Conservation (phyloP, 1,140 invertebrate species). For the Ostrea denselamellosa region DNA sequence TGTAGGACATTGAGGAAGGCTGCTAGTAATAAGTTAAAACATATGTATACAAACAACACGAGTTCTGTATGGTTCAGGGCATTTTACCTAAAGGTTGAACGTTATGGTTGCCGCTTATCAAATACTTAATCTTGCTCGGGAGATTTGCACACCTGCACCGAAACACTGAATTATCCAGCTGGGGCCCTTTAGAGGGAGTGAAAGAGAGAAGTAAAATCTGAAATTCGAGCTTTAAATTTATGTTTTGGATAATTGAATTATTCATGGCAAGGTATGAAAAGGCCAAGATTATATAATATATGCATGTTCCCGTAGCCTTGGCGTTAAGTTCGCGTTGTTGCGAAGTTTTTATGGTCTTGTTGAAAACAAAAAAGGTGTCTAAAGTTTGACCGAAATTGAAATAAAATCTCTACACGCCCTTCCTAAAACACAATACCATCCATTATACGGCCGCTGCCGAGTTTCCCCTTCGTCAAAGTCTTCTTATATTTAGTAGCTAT, state of each 20-base stretch:
- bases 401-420: conserved; percentile 24
- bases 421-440: neutral
- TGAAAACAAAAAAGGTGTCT: conserved; percentile 27
- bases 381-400: conserved; percentile 2
- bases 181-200: conserved; percentile 12
- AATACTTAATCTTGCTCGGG: conserved; percentile 31
- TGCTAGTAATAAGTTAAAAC: conserved; percentile 25
- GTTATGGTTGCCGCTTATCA: conserved; percentile 34
- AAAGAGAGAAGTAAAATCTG: conserved; percentile 28
- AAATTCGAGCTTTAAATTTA: conserved; percentile 33
- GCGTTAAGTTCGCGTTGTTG: neutral
- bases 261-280: conserved; percentile 30
- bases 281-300: conserved; percentile 18
- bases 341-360: neutral
- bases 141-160: conserved; percentile 34
- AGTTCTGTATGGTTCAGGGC: conserved; percentile 1
- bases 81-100: conserved; percentile 31
- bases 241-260: conserved; percentile 29
- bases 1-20: neutral
- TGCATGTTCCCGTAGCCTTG: conserved; percentile 5
- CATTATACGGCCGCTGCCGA: conserved; percentile 4
- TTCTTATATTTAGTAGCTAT: neutral
- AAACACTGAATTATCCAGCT: conserved; percentile 29
- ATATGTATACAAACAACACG: conserved; percentile 19
- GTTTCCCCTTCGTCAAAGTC: neutral